Conservation (phyloP, 2,797 vertebrate species). For the Craterocephalus amniculus region DNA sequence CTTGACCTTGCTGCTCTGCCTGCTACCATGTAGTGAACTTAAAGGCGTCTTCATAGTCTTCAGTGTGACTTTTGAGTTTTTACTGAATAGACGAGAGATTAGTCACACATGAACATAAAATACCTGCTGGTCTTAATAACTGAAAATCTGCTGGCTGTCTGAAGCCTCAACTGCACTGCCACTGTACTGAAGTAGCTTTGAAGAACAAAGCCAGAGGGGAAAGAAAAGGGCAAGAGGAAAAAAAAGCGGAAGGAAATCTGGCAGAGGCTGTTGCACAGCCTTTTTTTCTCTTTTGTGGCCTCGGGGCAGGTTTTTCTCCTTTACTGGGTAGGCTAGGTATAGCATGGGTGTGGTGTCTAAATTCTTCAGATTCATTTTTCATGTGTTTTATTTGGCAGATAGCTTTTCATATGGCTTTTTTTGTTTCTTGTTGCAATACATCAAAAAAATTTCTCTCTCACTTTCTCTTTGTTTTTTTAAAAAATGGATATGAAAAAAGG, state of each 20-base stretch:
- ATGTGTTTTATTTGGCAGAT: slow-evolving; percentile 60
- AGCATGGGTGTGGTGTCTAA: slow-evolving; percentile 70
- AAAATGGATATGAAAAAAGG: not conserved
- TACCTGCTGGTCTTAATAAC: slow-evolving; percentile 57
- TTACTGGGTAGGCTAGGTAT: slow-evolving; percentile 63
- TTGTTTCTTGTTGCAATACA: slow-evolving; percentile 12
- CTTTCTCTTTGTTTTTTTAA: not conserved
- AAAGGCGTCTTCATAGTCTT: slow-evolving; percentile 8
- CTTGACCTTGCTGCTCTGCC: slow-evolving; percentile 45
- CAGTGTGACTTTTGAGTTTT: slow-evolving; percentile 7
- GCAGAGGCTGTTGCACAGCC: slow-evolving; percentile 64
- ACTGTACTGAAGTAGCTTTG: slow-evolving; percentile 73
- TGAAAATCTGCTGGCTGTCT: slow-evolving; percentile 56
- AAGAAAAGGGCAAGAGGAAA: slow-evolving; percentile 63
- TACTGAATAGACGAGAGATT: slow-evolving; percentile 35
- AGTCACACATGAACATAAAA: slow-evolving; percentile 23
- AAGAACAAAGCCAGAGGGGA: slow-evolving; percentile 80
- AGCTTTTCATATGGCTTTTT: slow-evolving; percentile 24
- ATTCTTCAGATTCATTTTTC: slow-evolving; percentile 76
- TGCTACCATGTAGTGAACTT: slow-evolving; percentile 42
- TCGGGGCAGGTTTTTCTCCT: slow-evolving; percentile 76
- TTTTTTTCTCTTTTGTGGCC: slow-evolving; percentile 64
- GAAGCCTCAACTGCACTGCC: slow-evolving; percentile 55
- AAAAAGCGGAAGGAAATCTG: slow-evolving; percentile 73
- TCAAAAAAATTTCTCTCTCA: slow-evolving; percentile 6